A percentile compares a stretch with the other conserved stretches of the same genome.
Evolutionary conservation across 2,113 vertebrate species (phyloP).

Genomic region (Ondatra zibethicus): DNA sequence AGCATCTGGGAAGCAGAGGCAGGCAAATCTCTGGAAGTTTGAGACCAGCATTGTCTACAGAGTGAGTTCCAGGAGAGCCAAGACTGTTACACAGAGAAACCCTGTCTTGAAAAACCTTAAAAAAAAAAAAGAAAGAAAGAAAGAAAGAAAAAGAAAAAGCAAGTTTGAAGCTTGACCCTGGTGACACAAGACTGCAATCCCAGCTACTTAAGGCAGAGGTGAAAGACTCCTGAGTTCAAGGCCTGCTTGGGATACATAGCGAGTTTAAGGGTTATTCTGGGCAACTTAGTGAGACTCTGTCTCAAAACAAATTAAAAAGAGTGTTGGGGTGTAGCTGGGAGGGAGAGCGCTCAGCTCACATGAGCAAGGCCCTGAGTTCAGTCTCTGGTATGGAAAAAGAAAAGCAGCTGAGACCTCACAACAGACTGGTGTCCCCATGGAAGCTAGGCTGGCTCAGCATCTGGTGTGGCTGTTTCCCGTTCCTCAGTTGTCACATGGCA

Average conservation of each 20-base stretch:
- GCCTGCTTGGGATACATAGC: not conserved
- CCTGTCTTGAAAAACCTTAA: not conserved
- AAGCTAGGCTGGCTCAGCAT: not conserved
- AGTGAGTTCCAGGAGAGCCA: not conserved
- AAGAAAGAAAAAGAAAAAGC: no score
- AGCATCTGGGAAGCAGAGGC: not conserved
- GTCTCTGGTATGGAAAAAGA: not conserved
- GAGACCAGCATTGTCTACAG: not conserved
- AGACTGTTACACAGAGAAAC: not conserved
- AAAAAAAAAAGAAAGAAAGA: not conserved
- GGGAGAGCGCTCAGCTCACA: not conserved
- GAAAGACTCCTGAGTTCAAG: not conserved
- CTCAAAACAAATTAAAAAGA: not conserved
- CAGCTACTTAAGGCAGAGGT: not conserved
- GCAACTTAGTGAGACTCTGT: not conserved
- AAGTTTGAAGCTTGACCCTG: not conserved
- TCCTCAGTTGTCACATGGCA: accelerated
- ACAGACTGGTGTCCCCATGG: not conserved
- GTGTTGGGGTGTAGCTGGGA: not conserved
- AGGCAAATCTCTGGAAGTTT: not conserved
- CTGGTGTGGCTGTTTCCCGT: not conserved
- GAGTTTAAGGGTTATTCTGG: not conserved
- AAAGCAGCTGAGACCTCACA: not conserved
- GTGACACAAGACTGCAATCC: not conserved
- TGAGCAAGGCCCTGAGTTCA: not conserved